Evolutionary conservation across 1,140 invertebrate genomes (phyloP).

Genomic region (Halictus rubicundus): DNA sequence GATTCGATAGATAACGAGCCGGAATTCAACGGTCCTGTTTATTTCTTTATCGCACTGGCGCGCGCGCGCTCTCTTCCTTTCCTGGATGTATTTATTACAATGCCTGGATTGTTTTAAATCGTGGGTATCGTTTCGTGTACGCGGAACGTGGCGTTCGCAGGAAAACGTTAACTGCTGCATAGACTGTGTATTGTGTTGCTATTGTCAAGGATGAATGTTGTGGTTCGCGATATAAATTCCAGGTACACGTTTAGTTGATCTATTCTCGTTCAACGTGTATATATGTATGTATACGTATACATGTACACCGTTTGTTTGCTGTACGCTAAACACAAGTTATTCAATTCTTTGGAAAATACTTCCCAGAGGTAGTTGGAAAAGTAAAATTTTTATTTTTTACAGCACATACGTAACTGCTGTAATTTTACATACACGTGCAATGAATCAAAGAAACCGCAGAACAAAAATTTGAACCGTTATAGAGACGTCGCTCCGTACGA

Average conservation of each 20-base stretch:
- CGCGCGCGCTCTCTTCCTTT: not conserved
- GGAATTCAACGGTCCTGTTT: not conserved
- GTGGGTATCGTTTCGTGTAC: slow-evolving; percentile 6
- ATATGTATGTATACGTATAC: too few relatives aligned
- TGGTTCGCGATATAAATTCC: slow-evolving; percentile 2
- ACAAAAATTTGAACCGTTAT: slow-evolving; percentile 93
- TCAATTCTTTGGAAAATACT: not conserved
- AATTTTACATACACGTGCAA: slow-evolving; percentile 85
- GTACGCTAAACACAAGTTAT: not conserved
- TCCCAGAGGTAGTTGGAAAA: not conserved
- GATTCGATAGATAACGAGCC: slow-evolving; percentile 6
- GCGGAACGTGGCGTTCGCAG: slow-evolving; percentile 22
- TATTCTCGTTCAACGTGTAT: not conserved
- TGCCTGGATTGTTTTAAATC: slow-evolving; percentile 18
- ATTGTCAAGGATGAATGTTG: slow-evolving; percentile 18
- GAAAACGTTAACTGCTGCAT: slow-evolving; percentile 2
- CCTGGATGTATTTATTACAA: slow-evolving; percentile 14
- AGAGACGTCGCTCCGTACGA: slow-evolving; percentile 97
- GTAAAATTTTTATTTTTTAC: slow-evolving; percentile 12
- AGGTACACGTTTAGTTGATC: slow-evolving; percentile 6
- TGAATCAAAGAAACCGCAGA: slow-evolving; percentile 90
- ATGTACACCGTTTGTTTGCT: slow-evolving; percentile 12
- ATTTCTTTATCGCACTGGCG: slow-evolving; percentile 5
- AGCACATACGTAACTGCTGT: slow-evolving; percentile 84
- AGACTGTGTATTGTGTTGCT: slow-evolving; percentile 7